Evolutionary conservation across 1,140 invertebrate genomes (phyloP).

Genomic region (Lineus longissimus): DNA sequence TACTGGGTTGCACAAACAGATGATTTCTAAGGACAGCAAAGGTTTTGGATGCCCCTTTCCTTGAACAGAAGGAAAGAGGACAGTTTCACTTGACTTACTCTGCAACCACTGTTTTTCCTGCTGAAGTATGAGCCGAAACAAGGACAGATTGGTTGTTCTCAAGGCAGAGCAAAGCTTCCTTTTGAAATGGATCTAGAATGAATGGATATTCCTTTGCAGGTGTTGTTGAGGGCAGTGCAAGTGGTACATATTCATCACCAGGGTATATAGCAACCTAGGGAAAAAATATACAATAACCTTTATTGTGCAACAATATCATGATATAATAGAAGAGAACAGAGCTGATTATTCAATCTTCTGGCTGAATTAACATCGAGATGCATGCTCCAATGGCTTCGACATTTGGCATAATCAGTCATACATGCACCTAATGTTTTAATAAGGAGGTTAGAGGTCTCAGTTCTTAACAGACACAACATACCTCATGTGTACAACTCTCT

Average conservation of each 20-base stretch:
- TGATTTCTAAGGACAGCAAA: too few species aligned
- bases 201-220: slow-evolving; percentile 92
- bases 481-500: slow-evolving; percentile 88
- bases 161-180: slow-evolving; percentile 93
- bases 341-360: neutral
- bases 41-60: too few species aligned
- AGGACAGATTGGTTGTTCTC: slow-evolving; percentile 96
- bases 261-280: slow-evolving; percentile 74
- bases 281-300: neutral
- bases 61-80: too few species aligned
- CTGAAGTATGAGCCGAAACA: slow-evolving; percentile 99
- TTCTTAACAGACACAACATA: too few species aligned
- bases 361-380: too few species aligned
- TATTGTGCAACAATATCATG: slow-evolving; percentile 10
- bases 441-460: too few species aligned
- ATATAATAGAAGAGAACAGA: slow-evolving; percentile 10
- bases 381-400: too few species aligned
- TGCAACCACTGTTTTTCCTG: slow-evolving; percentile 98
- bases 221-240: slow-evolving; percentile 34
- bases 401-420: too few species aligned
- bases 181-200: slow-evolving; percentile 95
- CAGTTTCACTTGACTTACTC: too few species aligned
- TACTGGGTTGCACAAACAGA: too few species aligned
- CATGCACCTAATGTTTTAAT: too few species aligned
- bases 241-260: slow-evolving; percentile 74